Evolutionary conservation across 2,113 vertebrate genomes (phyloP).

Genomic region (Barbus barbus): DNA sequence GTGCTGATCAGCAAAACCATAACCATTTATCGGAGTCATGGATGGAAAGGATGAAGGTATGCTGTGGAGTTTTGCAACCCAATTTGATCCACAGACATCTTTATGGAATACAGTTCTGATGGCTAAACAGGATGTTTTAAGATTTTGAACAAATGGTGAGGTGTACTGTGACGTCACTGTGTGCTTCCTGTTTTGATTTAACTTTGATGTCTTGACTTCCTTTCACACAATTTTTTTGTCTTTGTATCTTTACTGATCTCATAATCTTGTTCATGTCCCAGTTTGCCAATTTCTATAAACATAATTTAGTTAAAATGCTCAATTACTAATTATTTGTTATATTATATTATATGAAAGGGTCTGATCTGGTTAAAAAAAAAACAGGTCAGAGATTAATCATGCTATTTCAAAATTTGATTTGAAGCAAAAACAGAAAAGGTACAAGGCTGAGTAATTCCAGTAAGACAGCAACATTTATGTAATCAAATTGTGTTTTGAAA

Average conservation of each 20-base stretch:
- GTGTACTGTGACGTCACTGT: neutral
- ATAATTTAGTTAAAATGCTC: neutral
- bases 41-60: conserved; percentile 77
- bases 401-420: neutral
- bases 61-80: neutral
- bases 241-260: conserved; percentile 17
- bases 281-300: neutral
- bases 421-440: neutral
- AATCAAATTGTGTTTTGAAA: neutral
- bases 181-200: conserved; percentile 36
- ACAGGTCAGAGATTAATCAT: neutral
- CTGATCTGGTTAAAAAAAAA: neutral
- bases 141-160: neutral
- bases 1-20: conserved; percentile 56
- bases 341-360: neutral
- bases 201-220: conserved; percentile 15
- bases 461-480: neutral
- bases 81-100: neutral
- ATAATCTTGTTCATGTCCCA: neutral
- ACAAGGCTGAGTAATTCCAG: neutral
- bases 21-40: conserved; percentile 71
- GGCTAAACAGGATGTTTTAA: conserved; percentile 25
- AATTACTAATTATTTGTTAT: neutral
- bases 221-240: conserved; percentile 23
- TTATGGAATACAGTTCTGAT: neutral